These are phyloP conservation scores for Ictalurus punctatus DNA, from an alignment of 2,113 vertebrate genomes.

Conservation along the genomic window DNA sequence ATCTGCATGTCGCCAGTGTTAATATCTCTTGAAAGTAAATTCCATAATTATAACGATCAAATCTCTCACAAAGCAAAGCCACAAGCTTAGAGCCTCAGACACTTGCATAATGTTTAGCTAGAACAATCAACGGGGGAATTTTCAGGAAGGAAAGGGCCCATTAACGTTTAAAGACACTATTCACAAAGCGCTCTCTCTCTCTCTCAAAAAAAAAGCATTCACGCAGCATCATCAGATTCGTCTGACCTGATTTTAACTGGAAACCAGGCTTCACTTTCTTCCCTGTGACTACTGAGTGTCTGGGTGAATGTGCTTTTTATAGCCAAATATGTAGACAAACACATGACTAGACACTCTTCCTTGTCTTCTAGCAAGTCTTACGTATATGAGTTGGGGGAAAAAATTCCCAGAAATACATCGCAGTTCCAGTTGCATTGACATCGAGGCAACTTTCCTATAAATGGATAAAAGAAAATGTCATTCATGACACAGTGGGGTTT, in stretches of 20 bases:
- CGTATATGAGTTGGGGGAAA: not conserved
- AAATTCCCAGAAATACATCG: not conserved
- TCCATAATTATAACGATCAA: not conserved
- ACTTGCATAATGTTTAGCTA: not conserved
- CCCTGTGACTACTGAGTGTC: not conserved
- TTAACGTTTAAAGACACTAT: not conserved
- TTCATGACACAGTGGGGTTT: not conserved
- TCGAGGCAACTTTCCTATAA: not conserved
- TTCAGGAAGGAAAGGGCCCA: not conserved
- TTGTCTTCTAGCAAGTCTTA: not conserved
- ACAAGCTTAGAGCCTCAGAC: not conserved
- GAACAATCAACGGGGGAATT: not conserved
- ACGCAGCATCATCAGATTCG: not conserved
- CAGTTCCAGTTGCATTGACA: not conserved
- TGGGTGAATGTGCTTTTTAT: conserved; percentile 15
- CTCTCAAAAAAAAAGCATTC: not conserved
- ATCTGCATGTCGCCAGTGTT: not conserved
- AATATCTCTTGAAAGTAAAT: not conserved
- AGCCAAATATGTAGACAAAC: not conserved
- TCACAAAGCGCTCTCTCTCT: not conserved
- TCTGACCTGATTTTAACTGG: not conserved
- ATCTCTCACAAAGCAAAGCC: not conserved
- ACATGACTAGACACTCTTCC: conserved; percentile 12
- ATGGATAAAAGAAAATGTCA: not conserved
- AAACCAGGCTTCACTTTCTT: not conserved